These are phyloP conservation scores for Octodon degus DNA, from an alignment of 2,113 vertebrate genomes.

Conservation along the genomic window DNA sequence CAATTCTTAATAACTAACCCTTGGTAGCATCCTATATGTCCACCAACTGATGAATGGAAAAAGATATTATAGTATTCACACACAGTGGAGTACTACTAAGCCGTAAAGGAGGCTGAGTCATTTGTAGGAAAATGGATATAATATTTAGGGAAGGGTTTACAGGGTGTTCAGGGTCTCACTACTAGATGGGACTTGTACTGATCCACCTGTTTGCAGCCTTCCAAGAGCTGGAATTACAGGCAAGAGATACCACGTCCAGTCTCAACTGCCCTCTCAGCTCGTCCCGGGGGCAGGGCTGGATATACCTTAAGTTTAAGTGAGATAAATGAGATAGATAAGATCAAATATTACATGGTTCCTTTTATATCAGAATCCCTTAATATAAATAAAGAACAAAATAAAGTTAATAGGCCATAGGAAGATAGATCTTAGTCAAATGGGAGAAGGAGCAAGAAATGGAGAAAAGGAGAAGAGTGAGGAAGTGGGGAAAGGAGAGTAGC, in stretches of 20 bases:
- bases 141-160: not conserved
- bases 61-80: not conserved
- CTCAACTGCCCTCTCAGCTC: too few relatives aligned
- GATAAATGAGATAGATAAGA: not conserved
- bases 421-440: not conserved
- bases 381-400: not conserved
- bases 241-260: too few relatives aligned
- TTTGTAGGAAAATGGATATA: not conserved
- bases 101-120: not conserved
- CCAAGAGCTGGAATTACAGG: too few relatives aligned
- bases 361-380: not conserved
- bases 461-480: not conserved
- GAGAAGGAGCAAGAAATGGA: not conserved
- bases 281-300: too few relatives aligned
- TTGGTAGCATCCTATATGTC: not conserved
- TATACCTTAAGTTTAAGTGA: not conserved
- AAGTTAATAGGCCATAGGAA: not conserved
- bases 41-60: not conserved
- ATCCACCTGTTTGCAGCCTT: too few relatives aligned
- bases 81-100: not conserved
- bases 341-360: not conserved
- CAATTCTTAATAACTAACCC: not conserved
- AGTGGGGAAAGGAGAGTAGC: not conserved
- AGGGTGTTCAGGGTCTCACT: too few relatives aligned
- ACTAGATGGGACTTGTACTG: too few relatives aligned